These are phyloP conservation scores for Perognathus longimembris DNA, from an alignment of 2,113 vertebrate species.

Conservation along the genomic window DNA sequence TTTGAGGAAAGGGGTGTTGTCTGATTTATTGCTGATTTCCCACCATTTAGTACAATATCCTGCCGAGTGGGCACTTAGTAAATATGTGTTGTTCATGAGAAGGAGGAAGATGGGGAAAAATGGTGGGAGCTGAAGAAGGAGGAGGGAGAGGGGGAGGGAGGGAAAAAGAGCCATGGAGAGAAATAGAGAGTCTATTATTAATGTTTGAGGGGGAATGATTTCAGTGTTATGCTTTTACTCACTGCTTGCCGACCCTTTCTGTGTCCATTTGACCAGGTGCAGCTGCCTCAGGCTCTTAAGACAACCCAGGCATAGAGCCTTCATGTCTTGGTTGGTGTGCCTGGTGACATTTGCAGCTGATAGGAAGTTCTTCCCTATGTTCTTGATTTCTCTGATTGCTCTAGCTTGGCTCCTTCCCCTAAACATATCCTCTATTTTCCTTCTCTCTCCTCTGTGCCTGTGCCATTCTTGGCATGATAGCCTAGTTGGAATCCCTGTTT, in stretches of 20 bases:
- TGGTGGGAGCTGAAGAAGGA: too few relatives aligned
- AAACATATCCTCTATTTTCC: not conserved
- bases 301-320: not conserved
- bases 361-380: not conserved
- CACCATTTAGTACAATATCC: not conserved
- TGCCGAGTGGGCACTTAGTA: not conserved
- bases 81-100: not conserved
- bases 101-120: too few relatives aligned
- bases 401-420: not conserved
- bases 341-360: not conserved
- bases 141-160: not conserved
- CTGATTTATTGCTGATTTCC: not conserved
- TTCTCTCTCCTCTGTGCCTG: too few relatives aligned
- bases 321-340: fast-evolving
- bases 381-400: not conserved
- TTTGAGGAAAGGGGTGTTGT: not conserved
- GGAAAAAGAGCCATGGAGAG: too few relatives aligned
- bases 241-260: not conserved
- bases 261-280: not conserved
- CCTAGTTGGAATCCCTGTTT: not conserved
- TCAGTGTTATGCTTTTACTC: not conserved
- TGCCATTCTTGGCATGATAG: too few relatives aligned
- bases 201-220: too few relatives aligned
- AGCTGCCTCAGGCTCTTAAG: not conserved
- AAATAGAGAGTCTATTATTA: too few relatives aligned